phyloP scores from a whole-genome alignment of 2,113 vertebrate species.

The Triplophysa dalaica region DNA sequence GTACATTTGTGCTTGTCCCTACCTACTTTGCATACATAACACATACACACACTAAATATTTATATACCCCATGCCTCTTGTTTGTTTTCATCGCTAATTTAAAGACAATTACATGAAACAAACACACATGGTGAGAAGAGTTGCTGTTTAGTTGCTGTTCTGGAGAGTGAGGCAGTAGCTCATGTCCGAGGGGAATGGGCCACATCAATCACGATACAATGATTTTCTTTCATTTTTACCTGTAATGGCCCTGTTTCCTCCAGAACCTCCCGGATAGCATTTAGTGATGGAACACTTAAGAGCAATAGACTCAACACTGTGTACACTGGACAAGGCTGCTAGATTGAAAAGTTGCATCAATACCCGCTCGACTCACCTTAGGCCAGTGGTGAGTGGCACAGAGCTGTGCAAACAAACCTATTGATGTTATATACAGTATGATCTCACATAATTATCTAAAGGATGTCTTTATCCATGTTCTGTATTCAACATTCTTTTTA shows the following conservation, averaged over 20 bases:
- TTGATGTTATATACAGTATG: background rate
- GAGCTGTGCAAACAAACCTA: conserved; percentile 6
- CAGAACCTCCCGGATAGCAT: conserved; percentile 68
- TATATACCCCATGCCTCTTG: conserved; percentile 66
- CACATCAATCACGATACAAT: conserved; percentile 71
- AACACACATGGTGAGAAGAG: conserved; percentile 56
- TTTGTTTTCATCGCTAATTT: conserved; percentile 62
- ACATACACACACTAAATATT: conserved; percentile 37
- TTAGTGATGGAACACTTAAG: conserved; percentile 70
- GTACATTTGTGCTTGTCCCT: conserved; percentile 58
- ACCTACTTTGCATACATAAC: conserved; percentile 25
- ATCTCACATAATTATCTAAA: background rate
- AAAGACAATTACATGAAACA: conserved; percentile 73
- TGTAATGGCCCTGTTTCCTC: conserved; percentile 69
- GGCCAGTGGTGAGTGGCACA: conserved; percentile 32
- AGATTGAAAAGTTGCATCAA: conserved; percentile 57
- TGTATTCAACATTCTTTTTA: too few species aligned
- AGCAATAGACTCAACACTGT: conserved; percentile 60
- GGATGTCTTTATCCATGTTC: too few species aligned
- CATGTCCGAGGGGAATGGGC: conserved; percentile 69
- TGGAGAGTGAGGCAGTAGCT: conserved; percentile 71
- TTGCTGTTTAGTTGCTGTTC: conserved; percentile 64
- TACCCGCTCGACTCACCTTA: conserved; percentile 43
- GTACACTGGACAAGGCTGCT: conserved; percentile 57
- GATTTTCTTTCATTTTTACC: conserved; percentile 71